phyloP scores from a whole-genome alignment of 1,140 invertebrate species.

The Charaxes varanes region DNA sequence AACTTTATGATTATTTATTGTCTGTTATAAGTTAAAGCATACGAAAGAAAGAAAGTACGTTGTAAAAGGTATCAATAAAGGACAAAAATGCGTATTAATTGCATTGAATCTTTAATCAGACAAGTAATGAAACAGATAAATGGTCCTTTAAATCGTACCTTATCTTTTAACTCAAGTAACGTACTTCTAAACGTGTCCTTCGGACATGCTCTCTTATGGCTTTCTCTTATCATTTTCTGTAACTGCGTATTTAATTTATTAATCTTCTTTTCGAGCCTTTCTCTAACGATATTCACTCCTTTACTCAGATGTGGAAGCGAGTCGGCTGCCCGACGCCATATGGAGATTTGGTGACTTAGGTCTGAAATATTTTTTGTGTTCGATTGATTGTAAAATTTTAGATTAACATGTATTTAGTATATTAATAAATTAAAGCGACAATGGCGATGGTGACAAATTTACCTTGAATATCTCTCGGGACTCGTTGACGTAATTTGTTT shows the following conservation, averaged over 20 bases:
- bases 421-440: too few relatives aligned
- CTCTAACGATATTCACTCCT: slow-evolving; percentile 87
- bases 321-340: slow-evolving; percentile 87
- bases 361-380: too few relatives aligned
- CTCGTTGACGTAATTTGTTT: slow-evolving; percentile 78
- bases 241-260: slow-evolving; percentile 67
- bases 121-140: too few relatives aligned
- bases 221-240: slow-evolving; percentile 75
- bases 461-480: slow-evolving; percentile 55
- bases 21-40: not conserved
- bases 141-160: too few relatives aligned
- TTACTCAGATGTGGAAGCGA: slow-evolving; percentile 87
- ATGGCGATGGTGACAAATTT: too few relatives aligned
- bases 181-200: slow-evolving; percentile 81
- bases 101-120: too few relatives aligned
- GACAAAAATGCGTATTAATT: too few relatives aligned
- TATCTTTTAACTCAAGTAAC: slow-evolving; percentile 82
- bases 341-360: slow-evolving; percentile 44
- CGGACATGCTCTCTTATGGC: slow-evolving; percentile 76
- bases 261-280: slow-evolving; percentile 85
- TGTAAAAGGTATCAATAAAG: too few relatives aligned
- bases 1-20: too few relatives aligned
- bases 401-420: too few relatives aligned
- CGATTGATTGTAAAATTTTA: too few relatives aligned
- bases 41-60: too few relatives aligned